Percentiles rank a stretch among this genome's conserved stretches.
These are phyloP conservation scores for Microcebus ravelobensis DNA, from an alignment of 2,113 vertebrate species.

Conservation along the genomic window DNA sequence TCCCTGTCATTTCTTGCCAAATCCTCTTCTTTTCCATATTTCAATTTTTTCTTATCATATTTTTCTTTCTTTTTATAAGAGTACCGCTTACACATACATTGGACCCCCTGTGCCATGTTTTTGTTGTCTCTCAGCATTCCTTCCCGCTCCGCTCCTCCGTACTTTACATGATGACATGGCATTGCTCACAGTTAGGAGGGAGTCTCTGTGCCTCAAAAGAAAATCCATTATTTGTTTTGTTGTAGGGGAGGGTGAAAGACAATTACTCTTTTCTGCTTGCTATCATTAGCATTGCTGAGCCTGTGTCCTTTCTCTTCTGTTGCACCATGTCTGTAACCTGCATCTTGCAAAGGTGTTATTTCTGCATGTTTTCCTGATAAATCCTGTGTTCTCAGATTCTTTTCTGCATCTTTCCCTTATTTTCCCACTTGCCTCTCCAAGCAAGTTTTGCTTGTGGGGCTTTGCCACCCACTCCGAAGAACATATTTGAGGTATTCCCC, in stretches of 20 bases:
- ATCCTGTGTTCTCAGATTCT: neutral
- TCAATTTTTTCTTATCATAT: neutral
- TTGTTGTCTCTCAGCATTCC: neutral
- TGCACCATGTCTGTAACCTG: no score
- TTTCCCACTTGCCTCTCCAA: neutral
- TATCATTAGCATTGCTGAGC: no score
- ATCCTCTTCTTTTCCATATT: neutral
- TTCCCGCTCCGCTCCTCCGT: neutral
- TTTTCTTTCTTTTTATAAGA: neutral
- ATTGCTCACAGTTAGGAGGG: no score
- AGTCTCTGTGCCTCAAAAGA: neutral
- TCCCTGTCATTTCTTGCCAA: neutral
- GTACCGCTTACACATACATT: neutral
- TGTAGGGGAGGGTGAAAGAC: neutral
- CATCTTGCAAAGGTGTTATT: neutral
- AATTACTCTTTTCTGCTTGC: neutral
- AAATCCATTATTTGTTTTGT: neutral
- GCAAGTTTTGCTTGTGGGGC: neutral
- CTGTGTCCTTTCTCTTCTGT: neutral
- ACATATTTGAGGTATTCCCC: rapidly evolving
- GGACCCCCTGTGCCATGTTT: neutral
- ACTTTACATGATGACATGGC: no score
- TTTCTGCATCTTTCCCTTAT: no score
- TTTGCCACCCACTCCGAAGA: neutral
- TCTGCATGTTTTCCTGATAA: neutral